These are phyloP conservation scores for Acrossocheilus wenchowensis DNA, from an alignment of 2,797 vertebrate genomes.

Conservation along the genomic window DNA sequence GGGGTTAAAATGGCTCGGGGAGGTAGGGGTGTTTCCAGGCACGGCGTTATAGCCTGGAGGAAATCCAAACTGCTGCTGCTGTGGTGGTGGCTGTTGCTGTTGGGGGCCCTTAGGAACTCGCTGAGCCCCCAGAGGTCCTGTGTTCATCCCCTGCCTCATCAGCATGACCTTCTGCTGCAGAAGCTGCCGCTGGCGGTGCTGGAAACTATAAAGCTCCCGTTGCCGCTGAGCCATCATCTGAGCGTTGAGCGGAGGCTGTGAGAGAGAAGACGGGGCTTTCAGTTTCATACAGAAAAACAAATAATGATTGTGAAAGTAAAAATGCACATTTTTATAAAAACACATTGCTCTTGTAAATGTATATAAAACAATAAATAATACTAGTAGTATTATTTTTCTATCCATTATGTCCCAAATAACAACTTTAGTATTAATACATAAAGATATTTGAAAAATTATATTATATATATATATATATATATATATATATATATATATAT, in stretches of 20 bases:
- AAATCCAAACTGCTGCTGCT: conserved; percentile 87
- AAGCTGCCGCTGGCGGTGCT: conserved; percentile 92
- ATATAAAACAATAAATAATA: background rate
- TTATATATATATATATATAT: no score
- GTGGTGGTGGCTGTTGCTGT: conserved; percentile 64
- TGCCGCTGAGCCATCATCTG: conserved; percentile 97
- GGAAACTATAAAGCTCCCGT: conserved; percentile 91
- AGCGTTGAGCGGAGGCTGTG: conserved; percentile 90
- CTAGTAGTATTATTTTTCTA: background rate
- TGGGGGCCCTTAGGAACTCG: conserved; percentile 69
- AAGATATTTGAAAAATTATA: no score
- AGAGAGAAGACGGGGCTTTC: background rate
- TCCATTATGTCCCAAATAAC: background rate
- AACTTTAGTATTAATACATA: background rate
- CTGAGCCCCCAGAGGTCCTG: conserved; percentile 75
- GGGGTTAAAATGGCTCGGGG: conserved; percentile 84
- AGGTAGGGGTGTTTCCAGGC: conserved; percentile 85
- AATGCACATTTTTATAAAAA: background rate
- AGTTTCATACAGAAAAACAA: background rate
- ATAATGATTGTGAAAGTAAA: background rate
- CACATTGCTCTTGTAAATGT: background rate
- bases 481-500: no score
- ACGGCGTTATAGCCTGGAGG: conserved; percentile 84
- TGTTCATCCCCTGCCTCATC: conserved; percentile 88
- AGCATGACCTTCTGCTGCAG: conserved; percentile 93